Percentiles rank a stretch among this genome's conserved stretches.
Evolutionary conservation across 2,888 invertebrate genomes (phyloP).

Genomic region (Gastracanthus pulcherrimus): DNA sequence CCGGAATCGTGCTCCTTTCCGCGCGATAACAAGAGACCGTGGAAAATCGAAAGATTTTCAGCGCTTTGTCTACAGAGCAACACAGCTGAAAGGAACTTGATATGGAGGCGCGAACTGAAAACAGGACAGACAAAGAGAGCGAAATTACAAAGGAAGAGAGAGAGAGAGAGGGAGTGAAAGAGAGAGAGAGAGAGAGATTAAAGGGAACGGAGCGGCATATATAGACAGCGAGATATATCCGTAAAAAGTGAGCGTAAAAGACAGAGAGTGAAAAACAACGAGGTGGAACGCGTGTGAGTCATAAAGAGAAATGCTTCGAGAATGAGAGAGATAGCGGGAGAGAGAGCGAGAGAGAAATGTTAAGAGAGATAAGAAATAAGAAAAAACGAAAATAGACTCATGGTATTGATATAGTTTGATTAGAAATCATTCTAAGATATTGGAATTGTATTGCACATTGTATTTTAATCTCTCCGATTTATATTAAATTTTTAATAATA

Average conservation of each 20-base stretch:
- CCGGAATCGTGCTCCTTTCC: not conserved
- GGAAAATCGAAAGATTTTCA: constrained; percentile 9
- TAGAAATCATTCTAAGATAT: no score
- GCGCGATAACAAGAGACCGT: not conserved
- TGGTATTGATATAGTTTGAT: not conserved
- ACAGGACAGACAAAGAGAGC: not conserved
- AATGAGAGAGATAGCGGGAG: no score
- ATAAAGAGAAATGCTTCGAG: not conserved
- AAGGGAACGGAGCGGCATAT: constrained; percentile 5
- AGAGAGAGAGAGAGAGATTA: not conserved
- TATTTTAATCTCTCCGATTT: no score
- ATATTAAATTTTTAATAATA: no score
- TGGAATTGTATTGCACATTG: no score
- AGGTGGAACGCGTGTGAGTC: not conserved
- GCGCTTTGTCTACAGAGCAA: not conserved
- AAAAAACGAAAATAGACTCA: not conserved
- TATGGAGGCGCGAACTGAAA: not conserved
- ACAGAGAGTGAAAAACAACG: not conserved
- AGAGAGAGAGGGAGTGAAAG: not conserved
- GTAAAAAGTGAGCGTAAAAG: not conserved
- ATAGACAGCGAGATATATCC: not conserved
- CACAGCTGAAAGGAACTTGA: not conserved
- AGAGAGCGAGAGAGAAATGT: no score
- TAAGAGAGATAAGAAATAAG: not conserved
- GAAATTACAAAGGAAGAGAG: constrained; percentile 10